Evolutionary conservation across 2,113 vertebrate genomes (phyloP).

Genomic region (Panurus biarmicus): DNA sequence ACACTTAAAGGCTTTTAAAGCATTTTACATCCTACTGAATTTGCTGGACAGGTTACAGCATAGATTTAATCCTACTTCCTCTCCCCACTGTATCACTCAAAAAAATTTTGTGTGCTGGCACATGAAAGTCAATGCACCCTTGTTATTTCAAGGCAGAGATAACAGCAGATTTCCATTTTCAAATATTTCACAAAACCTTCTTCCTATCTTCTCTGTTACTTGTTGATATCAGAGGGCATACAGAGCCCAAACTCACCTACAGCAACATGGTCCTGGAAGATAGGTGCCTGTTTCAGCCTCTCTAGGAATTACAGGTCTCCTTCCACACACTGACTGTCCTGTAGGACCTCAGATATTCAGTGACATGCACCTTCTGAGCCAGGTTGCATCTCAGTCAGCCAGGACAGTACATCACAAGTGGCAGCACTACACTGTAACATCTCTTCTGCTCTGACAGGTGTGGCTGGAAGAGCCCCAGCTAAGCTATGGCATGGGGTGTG

Average conservation of each 20-base stretch:
- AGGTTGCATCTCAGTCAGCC: not conserved
- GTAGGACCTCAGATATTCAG: not conserved
- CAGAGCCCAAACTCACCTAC: not conserved
- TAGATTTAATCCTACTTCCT: not conserved
- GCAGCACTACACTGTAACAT: not conserved
- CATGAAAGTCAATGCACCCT: not conserved
- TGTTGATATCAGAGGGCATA: not conserved
- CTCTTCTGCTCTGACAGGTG: not conserved
- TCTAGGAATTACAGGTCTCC: not conserved
- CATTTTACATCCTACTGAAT: not conserved
- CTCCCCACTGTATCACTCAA: not conserved
- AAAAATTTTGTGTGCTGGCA: not conserved
- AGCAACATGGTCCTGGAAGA: not conserved
- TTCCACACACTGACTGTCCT: not conserved
- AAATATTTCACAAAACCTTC: not conserved
- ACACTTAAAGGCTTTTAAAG: not conserved
- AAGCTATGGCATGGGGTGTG: not conserved
- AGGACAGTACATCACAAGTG: not conserved
- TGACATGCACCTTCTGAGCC: not conserved
- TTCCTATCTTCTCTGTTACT: not conserved
- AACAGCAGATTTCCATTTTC: not conserved
- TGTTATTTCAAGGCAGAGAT: not conserved
- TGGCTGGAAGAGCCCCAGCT: not conserved
- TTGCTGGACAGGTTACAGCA: not conserved
- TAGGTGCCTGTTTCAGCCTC: not conserved